These are phyloP conservation scores for Apotomis capreana DNA, from an alignment of 2,888 invertebrate species.

Conservation along the genomic window DNA sequence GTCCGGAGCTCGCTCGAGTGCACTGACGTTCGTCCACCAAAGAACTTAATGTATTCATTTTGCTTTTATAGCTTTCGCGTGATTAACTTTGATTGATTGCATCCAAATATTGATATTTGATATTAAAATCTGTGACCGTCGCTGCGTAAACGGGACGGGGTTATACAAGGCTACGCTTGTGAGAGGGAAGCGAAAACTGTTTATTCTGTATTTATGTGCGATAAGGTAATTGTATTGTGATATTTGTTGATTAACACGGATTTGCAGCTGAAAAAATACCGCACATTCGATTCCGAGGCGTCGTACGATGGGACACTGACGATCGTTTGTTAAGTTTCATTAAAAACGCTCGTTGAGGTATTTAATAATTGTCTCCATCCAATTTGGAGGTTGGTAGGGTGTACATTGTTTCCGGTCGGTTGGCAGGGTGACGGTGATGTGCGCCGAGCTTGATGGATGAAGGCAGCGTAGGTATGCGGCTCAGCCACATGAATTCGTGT, in stretches of 20 bases:
- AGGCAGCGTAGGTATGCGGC: conserved; percentile 73
- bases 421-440: conserved; percentile 77
- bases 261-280: conserved; percentile 17
- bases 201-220: conserved; percentile 59
- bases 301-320: background rate
- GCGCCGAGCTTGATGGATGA: conserved; percentile 81
- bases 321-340: background rate
- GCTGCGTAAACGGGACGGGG: conserved; percentile 53
- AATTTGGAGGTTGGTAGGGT: conserved; percentile 64
- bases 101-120: conserved; percentile 81
- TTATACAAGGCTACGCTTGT: conserved; percentile 45
- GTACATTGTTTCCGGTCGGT: conserved; percentile 73
- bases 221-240: conserved; percentile 44
- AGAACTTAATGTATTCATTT: conserved; percentile 79
- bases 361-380: conserved; percentile 55
- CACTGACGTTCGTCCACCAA: conserved; percentile 66
- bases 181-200: conserved; percentile 49
- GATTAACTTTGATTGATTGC: conserved; percentile 83
- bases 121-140: conserved; percentile 65
- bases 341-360: conserved; percentile 15
- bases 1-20: conserved; percentile 64
- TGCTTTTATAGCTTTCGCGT: conserved; percentile 81
- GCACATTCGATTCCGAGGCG: background rate
- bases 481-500: conserved; percentile 70
- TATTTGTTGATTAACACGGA: conserved; percentile 13